Percentiles rank a stretch among this genome's conserved stretches.
Evolutionary conservation across 2,797 vertebrate genomes (phyloP).

Genomic region (Thunnus albacares): DNA sequence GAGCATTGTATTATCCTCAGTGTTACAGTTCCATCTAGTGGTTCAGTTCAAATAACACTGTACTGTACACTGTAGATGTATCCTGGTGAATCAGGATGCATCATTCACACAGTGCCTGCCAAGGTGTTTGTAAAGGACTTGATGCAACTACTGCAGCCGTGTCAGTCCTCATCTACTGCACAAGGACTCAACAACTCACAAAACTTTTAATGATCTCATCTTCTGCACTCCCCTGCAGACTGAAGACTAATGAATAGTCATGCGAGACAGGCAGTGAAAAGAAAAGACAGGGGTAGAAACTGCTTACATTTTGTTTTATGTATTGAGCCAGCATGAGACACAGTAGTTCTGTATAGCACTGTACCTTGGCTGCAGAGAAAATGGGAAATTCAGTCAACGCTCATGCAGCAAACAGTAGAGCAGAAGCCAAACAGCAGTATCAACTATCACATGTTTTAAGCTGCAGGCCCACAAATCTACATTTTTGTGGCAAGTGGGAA

Average conservation of each 20-base stretch:
- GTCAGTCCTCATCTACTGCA: not conserved
- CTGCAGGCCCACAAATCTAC: not conserved
- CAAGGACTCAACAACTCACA: not conserved
- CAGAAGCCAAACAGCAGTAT: not conserved
- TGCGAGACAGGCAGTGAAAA: not conserved
- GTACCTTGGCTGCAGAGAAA: not conserved
- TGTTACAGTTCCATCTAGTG: slow-evolving; percentile 72
- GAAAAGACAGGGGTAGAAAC: not conserved
- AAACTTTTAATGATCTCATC: slow-evolving; percentile 20
- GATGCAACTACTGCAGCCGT: slow-evolving; percentile 13
- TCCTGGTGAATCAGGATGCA: not conserved
- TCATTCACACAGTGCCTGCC: not conserved
- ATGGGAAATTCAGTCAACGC: not conserved
- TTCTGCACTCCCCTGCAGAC: slow-evolving; percentile 9
- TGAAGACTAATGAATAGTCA: not conserved
- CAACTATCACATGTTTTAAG: not conserved
- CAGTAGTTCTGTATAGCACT: not conserved
- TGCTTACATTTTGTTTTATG: not conserved
- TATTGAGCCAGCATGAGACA: not conserved
- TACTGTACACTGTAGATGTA: not conserved
- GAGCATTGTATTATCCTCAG: not conserved
- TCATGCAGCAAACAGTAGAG: not conserved
- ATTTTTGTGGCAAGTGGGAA: no score
- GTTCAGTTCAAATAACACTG: slow-evolving; percentile 5
- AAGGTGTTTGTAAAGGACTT: not conserved